A percentile compares a stretch with the other conserved stretches of the same genome.
phyloP scores from a whole-genome alignment of 2,888 invertebrate genomes.

The Parnassius glacialis region DNA sequence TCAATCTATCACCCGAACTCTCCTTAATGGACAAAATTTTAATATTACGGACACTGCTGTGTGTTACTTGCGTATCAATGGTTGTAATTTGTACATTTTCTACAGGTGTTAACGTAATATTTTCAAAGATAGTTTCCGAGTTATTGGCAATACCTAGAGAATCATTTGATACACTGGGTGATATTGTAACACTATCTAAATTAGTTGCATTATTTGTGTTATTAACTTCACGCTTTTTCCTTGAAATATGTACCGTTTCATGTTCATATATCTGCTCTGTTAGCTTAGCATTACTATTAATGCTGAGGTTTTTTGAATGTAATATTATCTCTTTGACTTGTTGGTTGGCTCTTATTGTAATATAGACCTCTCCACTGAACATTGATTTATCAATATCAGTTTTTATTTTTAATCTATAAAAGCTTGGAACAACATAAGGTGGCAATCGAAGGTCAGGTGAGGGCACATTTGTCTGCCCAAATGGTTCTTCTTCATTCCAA shows the following conservation, averaged over 20 bases:
- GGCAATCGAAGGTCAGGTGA: constrained; percentile 69
- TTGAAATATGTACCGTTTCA: constrained; percentile 44
- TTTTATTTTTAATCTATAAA: constrained; percentile 79
- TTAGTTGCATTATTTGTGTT: constrained; percentile 24
- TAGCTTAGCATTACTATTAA: constrained; percentile 58
- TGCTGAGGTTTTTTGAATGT: constrained; percentile 73
- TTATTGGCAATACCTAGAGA: constrained; percentile 23
- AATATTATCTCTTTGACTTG: constrained; percentile 69
- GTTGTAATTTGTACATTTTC: constrained; percentile 30
- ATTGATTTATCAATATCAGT: constrained; percentile 71
- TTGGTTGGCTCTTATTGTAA: constrained; percentile 65
- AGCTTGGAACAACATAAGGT: constrained; percentile 71
- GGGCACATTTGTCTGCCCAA: constrained; percentile 48
- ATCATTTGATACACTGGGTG: constrained; percentile 27
- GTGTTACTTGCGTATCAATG: constrained; percentile 59
- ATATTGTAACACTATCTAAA: constrained; percentile 25
- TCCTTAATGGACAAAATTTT: constrained; percentile 53
- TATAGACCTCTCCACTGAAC: constrained; percentile 69
- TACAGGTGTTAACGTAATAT: constrained; percentile 30
- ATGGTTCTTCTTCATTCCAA: constrained; percentile 70
- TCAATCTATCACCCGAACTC: constrained; percentile 60
- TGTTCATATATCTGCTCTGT: constrained; percentile 72
- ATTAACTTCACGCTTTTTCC: constrained; percentile 45
- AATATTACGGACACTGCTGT: constrained; percentile 60
- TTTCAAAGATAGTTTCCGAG: constrained; percentile 28